Evolutionary conservation across 2,888 invertebrate species (phyloP).

Genomic region (Dione juno): DNA sequence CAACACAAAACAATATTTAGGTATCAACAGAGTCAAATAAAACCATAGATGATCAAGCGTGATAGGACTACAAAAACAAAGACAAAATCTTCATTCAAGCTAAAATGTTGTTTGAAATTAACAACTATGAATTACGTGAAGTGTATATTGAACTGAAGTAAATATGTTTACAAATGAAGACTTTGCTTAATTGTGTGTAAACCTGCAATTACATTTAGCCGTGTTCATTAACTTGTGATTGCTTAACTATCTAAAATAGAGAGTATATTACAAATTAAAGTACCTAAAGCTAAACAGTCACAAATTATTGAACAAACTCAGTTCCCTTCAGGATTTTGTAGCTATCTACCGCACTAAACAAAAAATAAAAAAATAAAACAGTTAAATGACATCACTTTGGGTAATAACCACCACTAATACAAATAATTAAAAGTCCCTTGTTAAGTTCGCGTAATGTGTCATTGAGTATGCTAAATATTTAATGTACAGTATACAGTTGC

Average conservation of each 20-base stretch:
- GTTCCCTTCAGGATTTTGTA: constrained; percentile 74
- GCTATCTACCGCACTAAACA: constrained; percentile 57
- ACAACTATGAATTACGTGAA: background rate
- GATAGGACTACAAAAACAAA: constrained; percentile 60
- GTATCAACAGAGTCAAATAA: constrained; percentile 79
- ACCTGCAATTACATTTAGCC: constrained; percentile 65
- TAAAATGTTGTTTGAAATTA: constrained; percentile 20
- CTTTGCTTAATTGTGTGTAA: constrained; percentile 58
- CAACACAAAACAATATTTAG: constrained; percentile 40
- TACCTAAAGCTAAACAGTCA: constrained; percentile 47
- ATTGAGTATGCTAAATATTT: constrained; percentile 12
- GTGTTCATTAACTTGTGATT: constrained; percentile 71
- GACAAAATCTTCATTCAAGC: constrained; percentile 63
- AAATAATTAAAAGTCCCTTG: constrained; percentile 28
- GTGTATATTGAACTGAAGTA: constrained; percentile 25
- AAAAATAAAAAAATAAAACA: constrained; percentile 46
- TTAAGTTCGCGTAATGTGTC: constrained; percentile 20
- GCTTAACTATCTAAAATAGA: constrained; percentile 1
- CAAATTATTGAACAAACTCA: constrained; percentile 77
- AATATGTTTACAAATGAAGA: constrained; percentile 58
- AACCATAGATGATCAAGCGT: constrained; percentile 76
- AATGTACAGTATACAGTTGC: constrained; percentile 28
- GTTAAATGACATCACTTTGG: constrained; percentile 39
- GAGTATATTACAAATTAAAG: background rate
- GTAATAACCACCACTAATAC: constrained; percentile 31